Base-by-base conservation (phyloP, 2,113 vertebrate genomes). In the Sprattus sprattus region DNA sequence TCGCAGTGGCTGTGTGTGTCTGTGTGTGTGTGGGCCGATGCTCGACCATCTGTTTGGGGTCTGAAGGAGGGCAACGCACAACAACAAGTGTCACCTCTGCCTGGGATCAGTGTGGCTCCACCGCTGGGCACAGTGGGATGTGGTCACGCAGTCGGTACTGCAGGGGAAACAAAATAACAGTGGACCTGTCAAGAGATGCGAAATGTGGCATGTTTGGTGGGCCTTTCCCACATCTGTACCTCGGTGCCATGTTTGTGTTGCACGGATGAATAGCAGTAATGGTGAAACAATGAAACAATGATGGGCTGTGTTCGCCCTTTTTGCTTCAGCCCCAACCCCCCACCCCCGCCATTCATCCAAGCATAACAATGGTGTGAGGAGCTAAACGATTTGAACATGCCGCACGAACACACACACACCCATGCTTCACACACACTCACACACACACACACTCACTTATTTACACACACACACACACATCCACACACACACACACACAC, bases 341-440 rank as follows among this genome's bases (percentile, higher is more conserved):
- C 8, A 10, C 25, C n/a, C 11, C 54, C 20, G 8, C 64, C 64
- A 71, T 71, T 71, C 64, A 71, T 71, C 64, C 28, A 71, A 71
- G 54, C 64, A 71, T 8, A 71, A 71, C 64, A 71, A 71, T 71
- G 64, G 64, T 71, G 64, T 71, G 64, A 71, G 28, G 64, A 32
- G 64, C 64, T 71, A 25, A 71, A 71, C 64, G 28, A 71, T 71
- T 71, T 28, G 64, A 71, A 32, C 64, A 32, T 71, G 64, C 25
- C 28, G 64, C 64, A 71, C 28, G 25, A 71, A 71, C 3, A 71
- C n/a, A 71, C 15, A 60, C 28, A 71, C 64, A 71, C 64, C 64
- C 64, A 71, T 32, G 64, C 25, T 32, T 71, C 64, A 32, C 64
- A 71, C 11, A 11, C 28, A 71, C 64, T 13, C n/a, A 32, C 25